Base-by-base conservation (phyloP, 2,888 invertebrate species). In the Tetragnatha montana region DNA sequence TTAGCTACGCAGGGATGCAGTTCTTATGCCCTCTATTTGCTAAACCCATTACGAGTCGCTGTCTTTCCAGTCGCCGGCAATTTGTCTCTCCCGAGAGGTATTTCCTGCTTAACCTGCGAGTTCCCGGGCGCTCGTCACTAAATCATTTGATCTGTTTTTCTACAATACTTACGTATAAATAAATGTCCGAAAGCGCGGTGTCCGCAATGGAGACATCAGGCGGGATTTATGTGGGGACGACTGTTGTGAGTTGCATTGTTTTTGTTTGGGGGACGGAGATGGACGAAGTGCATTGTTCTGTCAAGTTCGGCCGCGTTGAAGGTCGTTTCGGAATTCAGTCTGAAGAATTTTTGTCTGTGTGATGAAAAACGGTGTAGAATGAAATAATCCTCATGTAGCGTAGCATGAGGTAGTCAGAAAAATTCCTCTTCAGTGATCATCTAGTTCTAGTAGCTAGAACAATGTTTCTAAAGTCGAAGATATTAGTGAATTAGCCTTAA, bases 141-240 rank as follows among this genome's bases (percentile, higher is more conserved):
- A 85, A 85, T 85, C 85, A 85, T 78, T 78, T 78, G 85, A 85
- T 85, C 85, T 85, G 85, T 85, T 85, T 85, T 85, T 78, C 85
- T 85, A 78, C 71, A 78, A 85, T 84, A 71, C 76, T 85, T 70
- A 85, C 69, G 49, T 78, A 70, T 74, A 76, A 71, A 85, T 85
- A 85, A 19, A 69, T 78, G 47, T 47, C 69, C 60, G 22, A 35
- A 49, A 70, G 51, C 50, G 51, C 22, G 19, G 8, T 49, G 19
- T 14, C 10, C 21, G 68, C 70, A 70, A 85, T 84, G 75, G 76
- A 84, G 83, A 84, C 83, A 76, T 84, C 83, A 60, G 12, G 6
- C 19, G 19, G 10, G 68, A 84, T 75, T 84, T 84, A 84, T 84
- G 49, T 75, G 35, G 75, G 19, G 10, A 60, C 60, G 12, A 12